Evolutionary conservation across 2,797 vertebrate genomes (phyloP).

Genomic region (Dendrocincla fuliginosa): DNA sequence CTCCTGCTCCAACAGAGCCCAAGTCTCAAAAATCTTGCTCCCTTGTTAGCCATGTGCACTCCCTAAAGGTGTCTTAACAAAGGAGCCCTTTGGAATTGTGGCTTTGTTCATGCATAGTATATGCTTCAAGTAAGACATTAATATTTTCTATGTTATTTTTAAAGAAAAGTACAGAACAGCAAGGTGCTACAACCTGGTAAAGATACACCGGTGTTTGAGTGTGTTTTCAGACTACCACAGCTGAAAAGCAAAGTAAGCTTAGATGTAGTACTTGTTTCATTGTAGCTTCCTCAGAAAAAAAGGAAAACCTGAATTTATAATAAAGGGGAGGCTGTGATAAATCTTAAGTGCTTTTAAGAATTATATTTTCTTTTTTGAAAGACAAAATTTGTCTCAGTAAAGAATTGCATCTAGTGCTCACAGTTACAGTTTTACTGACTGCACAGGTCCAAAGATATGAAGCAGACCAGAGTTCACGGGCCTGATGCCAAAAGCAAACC

Average conservation of each 20-base stretch:
- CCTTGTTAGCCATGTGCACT: background rate
- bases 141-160: background rate
- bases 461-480: background rate
- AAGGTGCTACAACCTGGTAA: background rate
- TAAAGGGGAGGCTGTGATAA: background rate
- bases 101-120: background rate
- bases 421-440: background rate
- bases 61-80: background rate
- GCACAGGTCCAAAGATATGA: background rate
- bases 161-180: background rate
- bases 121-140: background rate
- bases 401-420: background rate
- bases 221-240: background rate
- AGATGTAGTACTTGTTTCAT: background rate
- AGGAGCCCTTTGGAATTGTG: background rate
- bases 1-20: background rate
- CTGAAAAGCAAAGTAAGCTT: background rate
- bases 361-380: background rate
- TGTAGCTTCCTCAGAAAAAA: background rate
- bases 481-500: background rate
- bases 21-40: background rate
- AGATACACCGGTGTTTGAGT: background rate
- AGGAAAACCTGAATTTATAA: background rate
- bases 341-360: background rate
- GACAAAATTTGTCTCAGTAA: background rate